Evolutionary conservation across 2,888 invertebrate genomes (phyloP).

Genomic region (Cyaniris semiargus): DNA sequence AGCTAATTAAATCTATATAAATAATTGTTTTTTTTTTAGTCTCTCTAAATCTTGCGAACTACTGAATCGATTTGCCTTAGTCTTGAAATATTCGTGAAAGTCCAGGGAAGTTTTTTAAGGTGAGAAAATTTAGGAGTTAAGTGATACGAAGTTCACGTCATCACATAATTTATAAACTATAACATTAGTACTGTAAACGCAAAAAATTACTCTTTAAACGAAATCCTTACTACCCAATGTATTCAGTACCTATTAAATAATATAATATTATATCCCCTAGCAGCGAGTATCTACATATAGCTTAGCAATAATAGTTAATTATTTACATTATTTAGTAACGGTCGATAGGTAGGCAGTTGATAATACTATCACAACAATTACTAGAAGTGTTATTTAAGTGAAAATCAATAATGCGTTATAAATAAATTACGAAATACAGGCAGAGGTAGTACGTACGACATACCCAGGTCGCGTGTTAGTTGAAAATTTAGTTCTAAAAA

Average conservation of each 20-base stretch:
- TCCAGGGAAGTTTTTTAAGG: no score
- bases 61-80: no score
- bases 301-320: background rate
- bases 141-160: no score
- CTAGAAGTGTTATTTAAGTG: background rate
- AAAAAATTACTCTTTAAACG: no score
- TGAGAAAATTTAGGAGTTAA: no score
- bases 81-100: no score
- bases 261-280: background rate
- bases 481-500: background rate
- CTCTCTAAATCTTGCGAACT: no score
- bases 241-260: background rate
- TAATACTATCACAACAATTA: background rate
- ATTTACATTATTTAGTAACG: constrained; percentile 1
- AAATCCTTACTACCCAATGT: background rate
- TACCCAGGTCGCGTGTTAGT: background rate
- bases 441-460: background rate
- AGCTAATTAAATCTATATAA: no score
- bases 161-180: no score
- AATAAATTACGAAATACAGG: background rate
- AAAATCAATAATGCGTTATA: constrained; percentile 8
- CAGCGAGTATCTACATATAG: background rate
- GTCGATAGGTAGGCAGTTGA: background rate
- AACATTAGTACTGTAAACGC: no score
- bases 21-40: no score